Evolutionary conservation across 1,140 invertebrate species (phyloP).

Genomic region (Plectrocnemia conspersa): DNA sequence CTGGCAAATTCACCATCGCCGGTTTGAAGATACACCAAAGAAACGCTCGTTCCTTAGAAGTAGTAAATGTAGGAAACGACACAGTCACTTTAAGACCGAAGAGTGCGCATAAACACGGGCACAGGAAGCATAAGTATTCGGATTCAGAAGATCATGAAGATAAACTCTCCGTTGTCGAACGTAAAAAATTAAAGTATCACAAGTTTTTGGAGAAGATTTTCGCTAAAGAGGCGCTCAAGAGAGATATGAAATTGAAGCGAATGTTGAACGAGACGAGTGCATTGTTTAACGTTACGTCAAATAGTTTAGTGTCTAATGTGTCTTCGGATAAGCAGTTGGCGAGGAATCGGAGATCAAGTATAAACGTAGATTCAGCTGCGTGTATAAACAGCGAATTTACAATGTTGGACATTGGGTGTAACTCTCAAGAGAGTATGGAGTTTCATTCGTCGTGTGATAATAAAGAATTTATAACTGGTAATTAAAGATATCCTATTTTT

Average conservation of each 20-base stretch:
- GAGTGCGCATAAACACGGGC: constrained; percentile 21
- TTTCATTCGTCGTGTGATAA: constrained; percentile 67
- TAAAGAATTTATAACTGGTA: constrained; percentile 53
- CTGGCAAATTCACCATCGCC: constrained; percentile 66
- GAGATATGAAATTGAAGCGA: constrained; percentile 21
- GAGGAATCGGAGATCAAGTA: constrained; percentile 40
- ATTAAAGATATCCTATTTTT: constrained; percentile 19
- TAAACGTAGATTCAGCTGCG: constrained; percentile 38
- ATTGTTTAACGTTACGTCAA: constrained; percentile 16
- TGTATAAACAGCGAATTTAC: constrained; percentile 50
- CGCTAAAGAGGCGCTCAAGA: constrained; percentile 40
- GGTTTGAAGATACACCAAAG: constrained; percentile 49
- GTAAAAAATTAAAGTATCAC: constrained; percentile 45
- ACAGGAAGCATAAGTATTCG: constrained; percentile 29
- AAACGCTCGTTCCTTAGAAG: constrained; percentile 37
- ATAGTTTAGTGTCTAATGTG: constrained; percentile 5
- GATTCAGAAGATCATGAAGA: constrained; percentile 24
- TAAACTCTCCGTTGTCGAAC: constrained; percentile 43
- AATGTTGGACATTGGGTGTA: constrained; percentile 66
- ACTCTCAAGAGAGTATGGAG: constrained; percentile 66
- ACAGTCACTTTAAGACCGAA: constrained; percentile 2
- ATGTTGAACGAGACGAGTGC: constrained; percentile 12
- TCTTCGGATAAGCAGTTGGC: constrained; percentile 30
- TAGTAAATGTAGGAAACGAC: constrained; percentile 1
- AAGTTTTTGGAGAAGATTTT: constrained; percentile 48